A percentile compares a stretch with the other conserved stretches of the same genome.
phyloP scores from a whole-genome alignment of 1,140 invertebrate genomes.

The Microplitis demolitor region DNA sequence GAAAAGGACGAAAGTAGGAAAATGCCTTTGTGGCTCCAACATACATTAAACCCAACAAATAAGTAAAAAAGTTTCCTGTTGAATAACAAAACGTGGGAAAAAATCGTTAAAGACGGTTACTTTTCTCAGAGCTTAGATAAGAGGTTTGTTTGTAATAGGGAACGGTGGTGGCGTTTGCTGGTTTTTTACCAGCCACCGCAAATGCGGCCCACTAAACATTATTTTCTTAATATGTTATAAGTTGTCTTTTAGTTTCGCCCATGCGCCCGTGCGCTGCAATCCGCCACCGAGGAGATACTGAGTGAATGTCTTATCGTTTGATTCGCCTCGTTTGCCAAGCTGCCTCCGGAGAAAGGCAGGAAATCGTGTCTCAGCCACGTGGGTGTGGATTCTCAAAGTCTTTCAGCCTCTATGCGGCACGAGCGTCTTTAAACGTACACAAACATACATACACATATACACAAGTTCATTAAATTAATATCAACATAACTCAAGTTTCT shows the following conservation, averaged over 20 bases:
- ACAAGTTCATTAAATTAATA: too few relatives aligned
- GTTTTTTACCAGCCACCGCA: not conserved
- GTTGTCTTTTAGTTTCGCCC: not conserved
- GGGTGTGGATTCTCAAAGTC: constrained; percentile 10
- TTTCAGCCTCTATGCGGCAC: not conserved
- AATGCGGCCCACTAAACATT: not conserved
- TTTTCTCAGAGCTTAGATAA: constrained; percentile 45
- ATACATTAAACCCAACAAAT: not conserved
- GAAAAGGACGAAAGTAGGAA: constrained; percentile 1
- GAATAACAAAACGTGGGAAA: constrained; percentile 51
- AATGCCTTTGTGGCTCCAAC: not conserved
- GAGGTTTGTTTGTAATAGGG: constrained; percentile 49
- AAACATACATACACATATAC: too few relatives aligned
- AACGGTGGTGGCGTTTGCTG: not conserved
- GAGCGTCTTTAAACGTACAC: not conserved
- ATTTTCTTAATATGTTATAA: not conserved
- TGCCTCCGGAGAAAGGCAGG: constrained; percentile 50
- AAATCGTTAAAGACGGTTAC: constrained; percentile 38
- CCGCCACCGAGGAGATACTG: constrained; percentile 27
- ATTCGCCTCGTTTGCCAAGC: constrained; percentile 47
- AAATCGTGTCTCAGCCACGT: constrained; percentile 41
- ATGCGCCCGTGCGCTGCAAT: not conserved
- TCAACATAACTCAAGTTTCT: too few relatives aligned
- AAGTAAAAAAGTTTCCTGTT: not conserved
- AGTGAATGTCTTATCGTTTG: constrained; percentile 50